Evolutionary conservation across 2,113 vertebrate species (phyloP), one percentile per base, ranked within the genome.

Genomic region (Amphiprion percula): DNA sequence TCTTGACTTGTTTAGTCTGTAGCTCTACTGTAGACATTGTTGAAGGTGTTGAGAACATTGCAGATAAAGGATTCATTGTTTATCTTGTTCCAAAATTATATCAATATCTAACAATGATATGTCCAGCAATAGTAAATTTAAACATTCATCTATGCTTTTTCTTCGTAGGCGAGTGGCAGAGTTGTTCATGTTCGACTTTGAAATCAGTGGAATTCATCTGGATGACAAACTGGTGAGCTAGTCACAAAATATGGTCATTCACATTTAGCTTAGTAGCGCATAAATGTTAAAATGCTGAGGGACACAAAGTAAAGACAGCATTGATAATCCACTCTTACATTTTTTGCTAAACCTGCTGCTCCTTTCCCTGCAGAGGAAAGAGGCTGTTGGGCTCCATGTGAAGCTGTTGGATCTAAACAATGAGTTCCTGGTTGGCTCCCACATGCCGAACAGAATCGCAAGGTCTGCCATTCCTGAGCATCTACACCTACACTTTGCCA

Each of bases 111-210:
- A 50, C 33, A 23, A 67, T 52, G 11, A 67, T 26, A 52, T 54
- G 11, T 16, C 2, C 16, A 24, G n/a, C 39, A 16, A 4, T 49
- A n/a, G 5, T n/a, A 28, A 47, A 5, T 44, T 30, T 50, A 15
- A 12, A 26, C 11, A 52, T 26, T 65, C 10, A 2, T 88, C 49
- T 47, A 4, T 71, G 28, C 69, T 62, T 78, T 5, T 28, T 5
- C 11, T 86, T 59, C 67, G 11, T 53, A 99, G 98, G 91, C 93
- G 96, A 92, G 98, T 99, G 56, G 98, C 97, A 15, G 98, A 99
- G 88, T 94, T 99, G 77, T 99, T 99, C 90, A 95, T 99, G 97
- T 98, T 99, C 82, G 98, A 99, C 95, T 99, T 99, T 95, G 98
- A 99, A 90, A 99, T 99, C 90, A 99, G 98, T 91, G 98, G 98